Conservation (phyloP, 2,888 invertebrate genomes). For the Meandrusa payeni region DNA sequence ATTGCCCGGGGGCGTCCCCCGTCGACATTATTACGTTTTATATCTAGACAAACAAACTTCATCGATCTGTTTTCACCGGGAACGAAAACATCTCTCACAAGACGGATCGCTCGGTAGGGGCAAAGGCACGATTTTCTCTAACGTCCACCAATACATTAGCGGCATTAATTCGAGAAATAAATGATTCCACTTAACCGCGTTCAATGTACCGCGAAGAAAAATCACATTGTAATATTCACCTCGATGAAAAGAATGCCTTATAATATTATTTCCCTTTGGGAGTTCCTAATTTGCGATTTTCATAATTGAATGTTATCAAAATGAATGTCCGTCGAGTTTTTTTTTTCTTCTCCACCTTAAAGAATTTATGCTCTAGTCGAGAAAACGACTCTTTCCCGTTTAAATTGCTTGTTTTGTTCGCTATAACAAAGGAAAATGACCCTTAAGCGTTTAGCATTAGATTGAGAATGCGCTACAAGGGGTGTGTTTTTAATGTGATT, state of each 20-base stretch:
- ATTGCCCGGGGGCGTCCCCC: too few relatives aligned
- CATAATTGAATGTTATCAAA: constrained; percentile 61
- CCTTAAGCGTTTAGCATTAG: constrained; percentile 31
- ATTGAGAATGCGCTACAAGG: constrained; percentile 26
- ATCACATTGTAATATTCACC: constrained; percentile 39
- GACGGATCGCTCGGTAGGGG: constrained; percentile 19
- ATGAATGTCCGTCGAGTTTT: constrained; percentile 44
- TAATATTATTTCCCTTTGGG: constrained; percentile 28
- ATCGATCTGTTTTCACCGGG: constrained; percentile 17
- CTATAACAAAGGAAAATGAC: constrained; percentile 30
- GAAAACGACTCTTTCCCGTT: constrained; percentile 32
- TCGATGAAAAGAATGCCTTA: constrained; percentile 28
- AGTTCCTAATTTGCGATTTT: constrained; percentile 51
- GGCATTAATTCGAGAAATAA: constrained; percentile 45
- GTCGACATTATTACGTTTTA: too few relatives aligned
- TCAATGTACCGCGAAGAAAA: constrained; percentile 46
- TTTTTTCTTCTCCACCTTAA: too few relatives aligned
- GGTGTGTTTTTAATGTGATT: constrained; percentile 40
- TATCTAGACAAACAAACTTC: constrained; percentile 12
- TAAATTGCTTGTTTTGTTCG: constrained; percentile 42
- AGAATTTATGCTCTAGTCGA: constrained; percentile 42
- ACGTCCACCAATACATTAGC: constrained; percentile 34
- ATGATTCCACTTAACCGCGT: constrained; percentile 42
- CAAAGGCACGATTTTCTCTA: constrained; percentile 29
- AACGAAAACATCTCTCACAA: constrained; percentile 21